Evolutionary conservation across 2,888 invertebrate species (phyloP).

Genomic region (Drosophila neutralis): DNA sequence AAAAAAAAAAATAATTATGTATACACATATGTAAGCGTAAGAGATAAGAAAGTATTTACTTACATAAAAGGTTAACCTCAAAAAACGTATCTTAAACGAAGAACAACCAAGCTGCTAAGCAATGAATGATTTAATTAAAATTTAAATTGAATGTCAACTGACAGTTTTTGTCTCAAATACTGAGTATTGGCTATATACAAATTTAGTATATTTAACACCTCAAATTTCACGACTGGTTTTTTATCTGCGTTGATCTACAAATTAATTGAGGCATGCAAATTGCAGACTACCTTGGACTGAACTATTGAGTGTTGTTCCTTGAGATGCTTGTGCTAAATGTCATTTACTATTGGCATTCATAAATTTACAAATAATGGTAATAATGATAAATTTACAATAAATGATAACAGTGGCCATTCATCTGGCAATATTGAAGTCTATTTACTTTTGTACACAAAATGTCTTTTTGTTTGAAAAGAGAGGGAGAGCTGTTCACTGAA

Average conservation of each 20-base stretch:
- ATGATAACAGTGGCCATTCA: slow-evolving; percentile 42
- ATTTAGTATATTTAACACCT: slow-evolving; percentile 4
- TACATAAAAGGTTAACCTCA: neutral
- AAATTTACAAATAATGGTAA: slow-evolving; percentile 30
- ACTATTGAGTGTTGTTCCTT: slow-evolving; percentile 13
- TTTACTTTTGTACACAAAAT: slow-evolving; percentile 55
- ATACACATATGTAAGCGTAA: neutral
- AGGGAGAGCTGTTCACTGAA: slow-evolving; percentile 55
- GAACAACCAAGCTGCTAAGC: neutral
- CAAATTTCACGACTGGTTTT: slow-evolving; percentile 27
- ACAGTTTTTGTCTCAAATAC: neutral
- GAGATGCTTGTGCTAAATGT: slow-evolving; percentile 48
- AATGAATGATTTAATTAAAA: neutral
- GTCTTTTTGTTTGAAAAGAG: slow-evolving; percentile 25
- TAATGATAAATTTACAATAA: slow-evolving; percentile 14
- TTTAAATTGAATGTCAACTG: neutral
- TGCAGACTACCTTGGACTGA: slow-evolving; percentile 43
- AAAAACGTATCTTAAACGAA: neutral
- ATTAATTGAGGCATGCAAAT: slow-evolving; percentile 31
- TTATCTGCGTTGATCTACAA: slow-evolving; percentile 17
- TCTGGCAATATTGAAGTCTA: slow-evolving; percentile 53
- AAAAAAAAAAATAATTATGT: neutral
- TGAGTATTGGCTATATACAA: neutral
- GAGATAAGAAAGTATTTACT: neutral
- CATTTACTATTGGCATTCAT: slow-evolving; percentile 65